These are phyloP conservation scores for Oppia nitens DNA, from an alignment of 1,140 invertebrate species.

Conservation along the genomic window DNA sequence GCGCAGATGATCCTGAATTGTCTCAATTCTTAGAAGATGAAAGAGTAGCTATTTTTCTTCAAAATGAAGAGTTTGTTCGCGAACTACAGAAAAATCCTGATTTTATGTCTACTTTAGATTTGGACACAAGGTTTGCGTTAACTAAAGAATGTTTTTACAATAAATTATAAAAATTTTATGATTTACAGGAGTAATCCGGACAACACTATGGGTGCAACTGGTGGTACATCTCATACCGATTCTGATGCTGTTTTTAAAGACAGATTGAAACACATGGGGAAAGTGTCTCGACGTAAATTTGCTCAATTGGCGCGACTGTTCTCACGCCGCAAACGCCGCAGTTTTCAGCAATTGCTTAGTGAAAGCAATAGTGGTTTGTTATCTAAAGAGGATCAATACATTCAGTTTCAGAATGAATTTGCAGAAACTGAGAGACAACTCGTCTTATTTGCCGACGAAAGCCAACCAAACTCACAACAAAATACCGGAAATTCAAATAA, in stretches of 20 bases:
- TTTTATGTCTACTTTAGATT: constrained; percentile 63
- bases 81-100: constrained; percentile 72
- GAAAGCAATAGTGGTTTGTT: not conserved
- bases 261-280: constrained; percentile 69
- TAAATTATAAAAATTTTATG: no score
- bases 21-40: constrained; percentile 51
- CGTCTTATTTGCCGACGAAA: not conserved
- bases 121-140: not conserved
- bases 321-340: constrained; percentile 44
- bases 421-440: not conserved
- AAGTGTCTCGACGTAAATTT: constrained; percentile 66
- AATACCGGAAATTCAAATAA: not conserved
- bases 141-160: not conserved
- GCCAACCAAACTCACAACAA: not conserved
- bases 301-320: constrained; percentile 59
- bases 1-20: constrained; percentile 32
- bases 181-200: no score
- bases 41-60: constrained; percentile 66
- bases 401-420: not conserved
- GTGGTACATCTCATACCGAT: constrained; percentile 27
- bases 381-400: not conserved
- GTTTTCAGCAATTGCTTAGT: constrained; percentile 29
- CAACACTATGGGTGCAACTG: not conserved
- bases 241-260: constrained; percentile 61
- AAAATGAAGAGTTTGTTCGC: constrained; percentile 82